Conservation (phyloP, 2,797 vertebrate species). For the Scleropages formosus region DNA sequence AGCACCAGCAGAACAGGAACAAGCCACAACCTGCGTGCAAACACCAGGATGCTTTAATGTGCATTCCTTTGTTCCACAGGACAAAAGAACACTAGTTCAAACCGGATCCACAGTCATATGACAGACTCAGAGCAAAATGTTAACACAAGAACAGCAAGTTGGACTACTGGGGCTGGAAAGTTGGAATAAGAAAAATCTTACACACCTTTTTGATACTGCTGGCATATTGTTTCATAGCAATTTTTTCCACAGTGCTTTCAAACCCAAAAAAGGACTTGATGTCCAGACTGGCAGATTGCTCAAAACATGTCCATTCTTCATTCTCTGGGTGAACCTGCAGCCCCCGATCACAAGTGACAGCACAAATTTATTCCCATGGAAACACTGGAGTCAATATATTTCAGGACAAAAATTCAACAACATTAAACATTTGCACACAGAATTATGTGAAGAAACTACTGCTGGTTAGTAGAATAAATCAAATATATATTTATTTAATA, state of each 20-base stretch:
- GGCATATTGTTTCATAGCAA: conserved; percentile 88
- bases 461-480: too few relatives aligned
- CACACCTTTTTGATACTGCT: conserved; percentile 85
- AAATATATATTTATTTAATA: too few relatives aligned
- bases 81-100: neutral
- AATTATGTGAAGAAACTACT: conserved; percentile 3
- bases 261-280: conserved; percentile 90
- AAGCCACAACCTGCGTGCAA: neutral
- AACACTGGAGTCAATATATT: neutral
- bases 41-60: neutral
- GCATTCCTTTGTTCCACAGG: neutral
- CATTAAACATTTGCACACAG: neutral
- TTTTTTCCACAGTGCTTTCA: conserved; percentile 88
- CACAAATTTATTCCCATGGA: neutral
- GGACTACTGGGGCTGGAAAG: neutral
- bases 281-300: conserved; percentile 84
- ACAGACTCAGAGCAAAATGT: neutral
- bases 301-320: conserved; percentile 88
- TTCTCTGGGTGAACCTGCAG: conserved; percentile 84
- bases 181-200: neutral
- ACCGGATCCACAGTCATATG: neutral
- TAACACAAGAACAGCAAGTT: neutral
- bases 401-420: too few relatives aligned
- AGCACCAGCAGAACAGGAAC: neutral
- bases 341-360: neutral